Base-by-base conservation (phyloP, 2,888 invertebrate genomes). In the Philereme vetulata region DNA sequence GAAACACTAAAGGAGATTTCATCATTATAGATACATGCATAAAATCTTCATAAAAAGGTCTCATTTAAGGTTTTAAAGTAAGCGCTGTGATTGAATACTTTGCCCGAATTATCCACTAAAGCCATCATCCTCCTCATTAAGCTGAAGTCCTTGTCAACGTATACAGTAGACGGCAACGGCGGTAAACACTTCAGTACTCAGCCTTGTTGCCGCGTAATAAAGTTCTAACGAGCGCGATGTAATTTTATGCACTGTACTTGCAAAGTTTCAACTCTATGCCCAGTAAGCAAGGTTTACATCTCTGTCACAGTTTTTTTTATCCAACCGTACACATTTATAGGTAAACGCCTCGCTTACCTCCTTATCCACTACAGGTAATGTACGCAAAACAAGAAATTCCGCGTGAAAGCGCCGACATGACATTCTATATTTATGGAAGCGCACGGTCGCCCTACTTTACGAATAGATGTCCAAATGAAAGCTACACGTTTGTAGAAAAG, bases 371-470 rank as follows among this genome's bases (percentile, higher is more conserved):
- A 70, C 66, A 59, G 68, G 72, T 77, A 74, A 79, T 71, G 64
- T 77, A 75, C 72, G 75, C 74, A 79, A 75, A 78, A 74, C 76
- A 72, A 77, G 74, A 77, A 76, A 74, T 71, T 71, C 72, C 64
- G 70, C 72, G 75, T 67, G 73, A 76, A 75, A 73, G 73, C 76
- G 67, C 66, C 70, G 66, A 76, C 79, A 78, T 72, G 80, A 77
- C 81, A 83, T 84, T 79, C 72, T 72, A 80, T 84, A 84, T 84
- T 84, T 80, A 84, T 81, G 78, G 71, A 65, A 68, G 70, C 74
- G 70, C 81, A 78, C 81, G 82, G 78, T 74, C 71, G 82, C 74
- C 74, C 82, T 75, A 80, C 79, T 82, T 84, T 76, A 75, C 77
- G 76, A 80, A 80, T 81, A 75, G 73, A 76, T 75, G 76, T 77